These are phyloP conservation scores for Hiodon alosoides DNA, from an alignment of 2,113 vertebrate species.

Conservation along the genomic window DNA sequence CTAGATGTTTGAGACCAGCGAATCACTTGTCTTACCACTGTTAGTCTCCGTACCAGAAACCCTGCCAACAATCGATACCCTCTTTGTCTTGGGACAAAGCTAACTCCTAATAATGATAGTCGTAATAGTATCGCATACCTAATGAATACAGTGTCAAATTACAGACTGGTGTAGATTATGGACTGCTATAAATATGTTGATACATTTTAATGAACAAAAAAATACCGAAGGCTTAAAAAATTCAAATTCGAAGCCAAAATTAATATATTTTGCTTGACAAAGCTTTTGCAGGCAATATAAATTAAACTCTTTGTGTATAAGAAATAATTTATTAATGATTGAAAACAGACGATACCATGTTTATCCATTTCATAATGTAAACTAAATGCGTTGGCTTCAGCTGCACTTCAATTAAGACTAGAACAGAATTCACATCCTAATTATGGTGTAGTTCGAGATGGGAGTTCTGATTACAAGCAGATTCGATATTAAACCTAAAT, in stretches of 20 bases:
- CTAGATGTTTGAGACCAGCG: no score
- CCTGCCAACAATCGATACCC: not conserved
- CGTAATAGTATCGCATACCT: no score
- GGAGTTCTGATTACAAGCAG: slow-evolving; percentile 29
- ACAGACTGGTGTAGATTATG: no score
- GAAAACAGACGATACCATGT: not conserved
- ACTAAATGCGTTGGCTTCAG: slow-evolving; percentile 17
- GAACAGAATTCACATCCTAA: slow-evolving; percentile 25
- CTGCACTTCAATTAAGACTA: slow-evolving; percentile 33
- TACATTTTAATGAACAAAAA: no score
- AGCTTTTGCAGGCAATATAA: not conserved
- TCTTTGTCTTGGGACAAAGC: not conserved
- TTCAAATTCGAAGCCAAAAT: no score
- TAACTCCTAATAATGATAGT: not conserved
- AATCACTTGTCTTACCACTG: not conserved
- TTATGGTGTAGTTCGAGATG: slow-evolving; percentile 26
- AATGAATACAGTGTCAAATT: no score
- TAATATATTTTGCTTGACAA: no score
- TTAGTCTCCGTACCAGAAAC: slow-evolving; percentile 6
- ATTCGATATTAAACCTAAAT: slow-evolving; percentile 28
- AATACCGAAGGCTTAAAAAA: no score
- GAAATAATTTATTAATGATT: slow-evolving; percentile 12
- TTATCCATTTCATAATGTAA: slow-evolving; percentile 13
- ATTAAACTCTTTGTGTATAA: slow-evolving; percentile 1
- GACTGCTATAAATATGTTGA: no score